phyloP scores from a whole-genome alignment of 2,888 invertebrate species.

The Protodeltote pygarga region DNA sequence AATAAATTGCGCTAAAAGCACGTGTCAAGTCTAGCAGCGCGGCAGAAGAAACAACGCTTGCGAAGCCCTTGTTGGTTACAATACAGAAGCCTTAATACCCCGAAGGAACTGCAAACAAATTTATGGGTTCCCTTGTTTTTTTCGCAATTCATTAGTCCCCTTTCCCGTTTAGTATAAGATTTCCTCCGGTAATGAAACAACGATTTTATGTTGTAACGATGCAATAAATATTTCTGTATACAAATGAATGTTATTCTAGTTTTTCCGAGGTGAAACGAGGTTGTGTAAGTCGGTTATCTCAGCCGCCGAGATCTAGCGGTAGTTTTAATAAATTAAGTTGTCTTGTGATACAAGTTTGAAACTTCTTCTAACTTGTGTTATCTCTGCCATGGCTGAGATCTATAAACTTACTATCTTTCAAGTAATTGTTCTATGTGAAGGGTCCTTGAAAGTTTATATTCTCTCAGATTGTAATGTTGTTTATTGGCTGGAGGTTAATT shows the following conservation, averaged over 20 bases:
- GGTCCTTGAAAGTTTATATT: slow-evolving; percentile 8
- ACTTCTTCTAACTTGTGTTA: slow-evolving; percentile 33
- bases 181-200: slow-evolving; percentile 35
- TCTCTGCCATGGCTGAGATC: slow-evolving; percentile 28
- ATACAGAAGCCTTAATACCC: slow-evolving; percentile 64
- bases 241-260: slow-evolving; percentile 21
- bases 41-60: slow-evolving; percentile 55
- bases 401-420: slow-evolving; percentile 21
- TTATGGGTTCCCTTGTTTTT: slow-evolving; percentile 59
- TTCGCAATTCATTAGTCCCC: slow-evolving; percentile 42
- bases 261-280: slow-evolving; percentile 28
- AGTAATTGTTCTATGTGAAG: slow-evolving; percentile 23
- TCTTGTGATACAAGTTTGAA: slow-evolving; percentile 36
- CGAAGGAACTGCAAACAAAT: slow-evolving; percentile 58
- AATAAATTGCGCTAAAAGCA: slow-evolving; percentile 58
- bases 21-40: slow-evolving; percentile 34
- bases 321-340: slow-evolving; percentile 44
- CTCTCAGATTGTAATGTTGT: no score
- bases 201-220: slow-evolving; percentile 35
- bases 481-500: slow-evolving; percentile 10
- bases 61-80: slow-evolving; percentile 55
- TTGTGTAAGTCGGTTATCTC: slow-evolving; percentile 33
- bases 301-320: slow-evolving; percentile 23
- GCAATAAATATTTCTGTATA: slow-evolving; percentile 40
- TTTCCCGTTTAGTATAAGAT: slow-evolving; percentile 43